A percentile compares a stretch with the other conserved stretches of the same genome.
Conservation (phyloP, 2,113 vertebrate species). For the Conger conger region DNA sequence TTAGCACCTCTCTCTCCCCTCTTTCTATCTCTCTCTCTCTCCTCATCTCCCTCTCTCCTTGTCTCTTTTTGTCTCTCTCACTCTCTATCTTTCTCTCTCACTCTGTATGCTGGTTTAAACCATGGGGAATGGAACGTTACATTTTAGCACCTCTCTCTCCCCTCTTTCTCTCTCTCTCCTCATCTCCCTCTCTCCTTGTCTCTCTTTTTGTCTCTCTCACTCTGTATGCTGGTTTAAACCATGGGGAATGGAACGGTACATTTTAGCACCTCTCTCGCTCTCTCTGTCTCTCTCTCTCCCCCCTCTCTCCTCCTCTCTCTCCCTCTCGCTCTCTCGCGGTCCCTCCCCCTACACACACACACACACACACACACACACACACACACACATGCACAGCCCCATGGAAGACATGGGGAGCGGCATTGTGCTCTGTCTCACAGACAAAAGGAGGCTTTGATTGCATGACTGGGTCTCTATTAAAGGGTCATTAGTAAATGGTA, state of each 20-base stretch:
- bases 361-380: no score
- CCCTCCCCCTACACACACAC: no score
- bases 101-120: not conserved
- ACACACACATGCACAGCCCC: no score
- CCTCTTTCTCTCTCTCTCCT: not conserved
- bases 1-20: not conserved
- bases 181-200: not conserved
- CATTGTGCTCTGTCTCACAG: conserved; percentile 8
- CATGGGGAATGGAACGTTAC: not conserved
- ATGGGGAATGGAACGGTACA: not conserved
- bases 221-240: not conserved
- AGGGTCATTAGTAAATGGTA: conserved; percentile 6
- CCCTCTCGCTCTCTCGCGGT: not conserved
- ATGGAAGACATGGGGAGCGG: not conserved
- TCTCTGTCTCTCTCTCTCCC: not conserved
- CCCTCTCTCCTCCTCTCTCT: no score
- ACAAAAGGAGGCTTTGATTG: conserved; percentile 8
- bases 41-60: not conserved
- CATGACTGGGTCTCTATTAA: conserved; percentile 3
- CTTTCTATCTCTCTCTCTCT: not conserved
- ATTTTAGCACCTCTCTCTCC: not conserved
- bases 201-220: not conserved
- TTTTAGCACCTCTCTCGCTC: not conserved
- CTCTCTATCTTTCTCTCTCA: not conserved
- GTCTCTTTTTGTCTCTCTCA: not conserved